phyloP scores from a whole-genome alignment of 2,797 vertebrate genomes.

The Vespertilio murinus region DNA sequence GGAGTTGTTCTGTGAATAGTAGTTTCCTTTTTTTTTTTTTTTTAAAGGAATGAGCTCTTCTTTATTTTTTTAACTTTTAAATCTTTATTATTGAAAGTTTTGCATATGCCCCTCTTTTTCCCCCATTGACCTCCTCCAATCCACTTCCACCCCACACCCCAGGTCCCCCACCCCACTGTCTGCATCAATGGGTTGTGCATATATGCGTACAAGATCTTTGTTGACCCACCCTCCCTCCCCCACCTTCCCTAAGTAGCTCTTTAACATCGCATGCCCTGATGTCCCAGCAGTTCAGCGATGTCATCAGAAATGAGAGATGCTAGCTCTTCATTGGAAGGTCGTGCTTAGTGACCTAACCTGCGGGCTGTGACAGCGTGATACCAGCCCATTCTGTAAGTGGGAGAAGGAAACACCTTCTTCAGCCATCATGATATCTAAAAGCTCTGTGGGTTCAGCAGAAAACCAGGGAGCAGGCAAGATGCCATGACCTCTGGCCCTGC shows the following conservation, averaged over 20 bases:
- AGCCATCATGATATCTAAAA: conserved; percentile 25
- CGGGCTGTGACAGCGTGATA: conserved; percentile 36
- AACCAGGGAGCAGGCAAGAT: conserved; percentile 35
- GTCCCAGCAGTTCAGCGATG: background rate
- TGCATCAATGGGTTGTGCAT: too few species aligned
- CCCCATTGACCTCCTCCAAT: too few species aligned
- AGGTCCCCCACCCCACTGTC: too few species aligned
- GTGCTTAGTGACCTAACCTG: conserved; percentile 62
- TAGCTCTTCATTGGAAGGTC: conserved; percentile 67
- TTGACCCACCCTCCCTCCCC: too few species aligned
- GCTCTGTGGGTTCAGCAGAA: conserved; percentile 48
- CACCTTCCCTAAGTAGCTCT: background rate
- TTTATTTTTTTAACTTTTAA: too few species aligned
- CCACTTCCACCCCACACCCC: too few species aligned
- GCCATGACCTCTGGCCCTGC: background rate
- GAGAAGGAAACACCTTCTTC: background rate
- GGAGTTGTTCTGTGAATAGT: background rate
- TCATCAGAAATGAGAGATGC: background rate
- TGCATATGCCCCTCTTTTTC: too few species aligned
- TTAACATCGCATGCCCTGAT: background rate
- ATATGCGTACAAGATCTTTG: too few species aligned
- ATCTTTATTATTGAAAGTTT: too few species aligned
- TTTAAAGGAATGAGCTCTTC: too few species aligned
- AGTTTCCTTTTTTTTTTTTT: too few species aligned
- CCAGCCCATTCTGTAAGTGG: conserved; percentile 20